Conservation (phyloP, 2,888 invertebrate species). For the Geophilus truncorum region DNA sequence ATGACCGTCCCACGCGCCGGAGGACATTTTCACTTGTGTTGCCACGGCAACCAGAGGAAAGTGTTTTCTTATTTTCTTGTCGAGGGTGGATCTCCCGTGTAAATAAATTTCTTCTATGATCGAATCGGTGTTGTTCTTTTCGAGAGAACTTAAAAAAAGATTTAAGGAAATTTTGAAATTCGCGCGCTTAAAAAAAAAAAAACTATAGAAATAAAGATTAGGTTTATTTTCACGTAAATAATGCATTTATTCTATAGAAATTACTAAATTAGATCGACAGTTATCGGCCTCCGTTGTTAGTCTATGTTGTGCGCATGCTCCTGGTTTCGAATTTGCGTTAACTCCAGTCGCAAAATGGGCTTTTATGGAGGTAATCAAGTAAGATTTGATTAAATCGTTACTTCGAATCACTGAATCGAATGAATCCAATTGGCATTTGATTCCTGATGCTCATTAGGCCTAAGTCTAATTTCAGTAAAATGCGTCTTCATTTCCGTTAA, state of each 20-base stretch:
- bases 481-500: neutral
- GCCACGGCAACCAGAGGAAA: neutral
- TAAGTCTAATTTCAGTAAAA: neutral
- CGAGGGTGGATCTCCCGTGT: conserved; percentile 21
- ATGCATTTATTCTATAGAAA: too few species aligned
- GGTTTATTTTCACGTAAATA: too few species aligned
- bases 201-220: too few species aligned
- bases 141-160: neutral
- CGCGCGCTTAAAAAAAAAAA: too few species aligned
- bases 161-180: neutral
- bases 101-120: conserved; percentile 16
- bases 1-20: conserved; percentile 7
- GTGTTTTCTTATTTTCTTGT: conserved; percentile 20
- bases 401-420: neutral
- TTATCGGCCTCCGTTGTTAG: too few species aligned
- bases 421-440: neutral
- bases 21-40: neutral
- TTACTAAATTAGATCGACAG: too few species aligned
- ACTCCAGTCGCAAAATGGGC: too few species aligned
- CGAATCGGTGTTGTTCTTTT: neutral
- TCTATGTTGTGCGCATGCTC: too few species aligned
- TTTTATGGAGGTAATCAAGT: neutral
- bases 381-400: neutral
- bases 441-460: neutral
- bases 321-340: too few species aligned